A percentile compares a stretch with the other conserved stretches of the same genome.
phyloP scores from a whole-genome alignment of 2,888 invertebrate species.

The Syrista parreyssii region DNA sequence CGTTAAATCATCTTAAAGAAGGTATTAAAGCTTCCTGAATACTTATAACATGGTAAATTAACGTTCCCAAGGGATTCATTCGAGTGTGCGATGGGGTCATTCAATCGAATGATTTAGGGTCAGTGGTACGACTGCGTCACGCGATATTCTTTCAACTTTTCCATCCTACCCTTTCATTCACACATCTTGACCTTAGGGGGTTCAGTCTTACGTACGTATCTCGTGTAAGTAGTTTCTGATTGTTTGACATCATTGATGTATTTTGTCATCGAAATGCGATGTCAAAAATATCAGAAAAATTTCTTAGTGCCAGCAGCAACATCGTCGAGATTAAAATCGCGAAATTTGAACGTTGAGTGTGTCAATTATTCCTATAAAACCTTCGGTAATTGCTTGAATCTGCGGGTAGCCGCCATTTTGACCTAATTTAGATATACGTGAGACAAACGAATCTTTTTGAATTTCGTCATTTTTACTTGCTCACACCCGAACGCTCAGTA shows the following conservation, averaged over 20 bases:
- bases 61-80: neutral
- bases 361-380: neutral
- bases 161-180: neutral
- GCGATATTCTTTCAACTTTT: conserved; percentile 16
- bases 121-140: conserved; percentile 1
- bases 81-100: neutral
- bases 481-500: too few relatives aligned
- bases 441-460: conserved; percentile 13
- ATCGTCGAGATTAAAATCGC: neutral
- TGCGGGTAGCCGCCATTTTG: conserved; percentile 22
- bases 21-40: neutral
- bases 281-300: neutral
- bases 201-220: too few relatives aligned
- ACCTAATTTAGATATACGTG: conserved; percentile 17
- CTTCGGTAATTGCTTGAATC: conserved; percentile 11
- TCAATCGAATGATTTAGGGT: neutral
- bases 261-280: neutral
- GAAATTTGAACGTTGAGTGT: neutral
- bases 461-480: conserved; percentile 11
- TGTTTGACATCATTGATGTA: neutral
- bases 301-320: neutral
- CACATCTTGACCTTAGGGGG: neutral
- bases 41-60: neutral
- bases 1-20: neutral
- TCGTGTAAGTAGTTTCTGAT: neutral